These are phyloP conservation scores for Calephelis nemesis DNA, from an alignment of 1,140 invertebrate species.

Conservation along the genomic window DNA sequence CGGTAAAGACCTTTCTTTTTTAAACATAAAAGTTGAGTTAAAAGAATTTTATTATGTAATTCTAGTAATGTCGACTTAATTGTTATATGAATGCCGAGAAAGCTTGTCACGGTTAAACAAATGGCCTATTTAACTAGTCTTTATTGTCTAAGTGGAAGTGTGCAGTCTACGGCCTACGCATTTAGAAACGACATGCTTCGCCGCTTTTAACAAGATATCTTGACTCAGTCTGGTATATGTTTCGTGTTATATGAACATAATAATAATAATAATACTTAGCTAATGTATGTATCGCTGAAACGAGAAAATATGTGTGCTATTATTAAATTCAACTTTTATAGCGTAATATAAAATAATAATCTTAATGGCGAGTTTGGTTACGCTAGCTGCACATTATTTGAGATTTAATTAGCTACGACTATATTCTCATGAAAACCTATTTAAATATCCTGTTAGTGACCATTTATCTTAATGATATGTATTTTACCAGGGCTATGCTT, in stretches of 20 bases:
- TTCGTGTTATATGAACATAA: background rate
- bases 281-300: conserved; percentile 15
- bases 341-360: background rate
- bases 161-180: conserved; percentile 75
- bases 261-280: background rate
- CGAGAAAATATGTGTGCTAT: background rate
- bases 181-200: conserved; percentile 57
- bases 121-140: conserved; percentile 62
- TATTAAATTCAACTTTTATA: background rate
- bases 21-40: conserved; percentile 26
- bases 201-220: conserved; percentile 59
- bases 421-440: background rate
- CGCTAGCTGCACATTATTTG: background rate
- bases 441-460: background rate
- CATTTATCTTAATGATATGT: too few species aligned
- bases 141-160: conserved; percentile 71
- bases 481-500: too few species aligned
- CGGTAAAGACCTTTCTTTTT: conserved; percentile 18
- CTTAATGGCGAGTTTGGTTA: background rate
- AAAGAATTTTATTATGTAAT: conserved; percentile 37
- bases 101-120: conserved; percentile 57
- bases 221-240: conserved; percentile 35
- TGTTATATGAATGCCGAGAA: conserved; percentile 53
- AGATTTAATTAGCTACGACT: background rate
- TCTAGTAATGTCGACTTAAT: conserved; percentile 45